Percentiles rank a stretch among this genome's conserved stretches.
These are phyloP conservation scores for Lamprologus lemairii DNA, from an alignment of 2,113 vertebrate genomes.

Conservation along the genomic window DNA sequence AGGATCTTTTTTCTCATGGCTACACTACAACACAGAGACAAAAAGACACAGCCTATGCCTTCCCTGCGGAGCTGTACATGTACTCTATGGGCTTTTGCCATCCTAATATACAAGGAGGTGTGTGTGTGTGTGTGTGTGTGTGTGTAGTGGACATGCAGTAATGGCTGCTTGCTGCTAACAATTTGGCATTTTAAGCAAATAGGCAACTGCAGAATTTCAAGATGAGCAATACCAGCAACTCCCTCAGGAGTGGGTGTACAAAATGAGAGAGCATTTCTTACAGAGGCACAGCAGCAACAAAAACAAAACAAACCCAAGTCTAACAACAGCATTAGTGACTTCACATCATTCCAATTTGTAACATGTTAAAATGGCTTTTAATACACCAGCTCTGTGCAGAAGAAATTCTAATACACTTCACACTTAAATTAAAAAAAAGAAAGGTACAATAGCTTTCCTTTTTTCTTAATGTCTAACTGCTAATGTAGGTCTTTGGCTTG, in stretches of 20 bases:
- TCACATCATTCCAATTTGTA: background rate
- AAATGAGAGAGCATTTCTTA: background rate
- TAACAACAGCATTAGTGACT: background rate
- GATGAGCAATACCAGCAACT: background rate
- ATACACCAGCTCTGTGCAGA: background rate
- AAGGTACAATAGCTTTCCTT: background rate
- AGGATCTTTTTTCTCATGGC: background rate
- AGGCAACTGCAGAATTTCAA: background rate
- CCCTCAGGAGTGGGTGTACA: background rate
- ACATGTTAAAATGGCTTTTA: background rate
- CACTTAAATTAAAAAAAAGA: background rate
- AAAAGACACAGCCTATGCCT: background rate
- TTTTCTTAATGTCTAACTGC: background rate
- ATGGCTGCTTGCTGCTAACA: background rate
- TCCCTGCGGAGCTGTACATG: background rate
- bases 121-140: background rate
- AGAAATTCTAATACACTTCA: background rate
- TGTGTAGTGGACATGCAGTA: background rate
- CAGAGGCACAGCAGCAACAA: background rate
- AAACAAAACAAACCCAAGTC: background rate
- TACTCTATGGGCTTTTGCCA: background rate
- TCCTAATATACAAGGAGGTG: background rate
- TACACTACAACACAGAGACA: background rate
- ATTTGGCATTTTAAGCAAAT: background rate
- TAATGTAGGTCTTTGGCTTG: background rate